A percentile compares a stretch with the other conserved stretches of the same genome.
Conservation (phyloP, 2,113 vertebrate genomes). For the Passerina amoena region DNA sequence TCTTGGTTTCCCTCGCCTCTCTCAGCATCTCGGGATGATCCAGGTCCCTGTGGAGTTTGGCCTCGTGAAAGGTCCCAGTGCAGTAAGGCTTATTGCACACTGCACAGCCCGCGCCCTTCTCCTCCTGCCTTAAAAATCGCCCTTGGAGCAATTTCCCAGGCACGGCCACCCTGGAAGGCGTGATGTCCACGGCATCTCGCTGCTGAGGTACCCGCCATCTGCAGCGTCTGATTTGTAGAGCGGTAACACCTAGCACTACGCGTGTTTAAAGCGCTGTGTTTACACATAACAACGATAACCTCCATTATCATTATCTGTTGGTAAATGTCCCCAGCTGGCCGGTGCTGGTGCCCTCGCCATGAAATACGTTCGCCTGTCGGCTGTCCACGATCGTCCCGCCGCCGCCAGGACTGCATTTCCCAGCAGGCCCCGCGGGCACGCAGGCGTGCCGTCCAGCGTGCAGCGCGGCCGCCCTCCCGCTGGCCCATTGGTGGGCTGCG, state of each 20-base stretch:
- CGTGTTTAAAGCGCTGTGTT: neutral
- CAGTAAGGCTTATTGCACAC: accelerated
- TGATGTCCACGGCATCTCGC: accelerated
- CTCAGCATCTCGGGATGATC: neutral
- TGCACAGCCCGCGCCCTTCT: accelerated
- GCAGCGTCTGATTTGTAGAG: neutral
- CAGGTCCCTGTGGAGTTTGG: neutral
- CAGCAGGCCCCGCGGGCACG: neutral
- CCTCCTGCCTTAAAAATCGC: accelerated
- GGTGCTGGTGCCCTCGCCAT: accelerated
- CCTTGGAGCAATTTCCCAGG: neutral
- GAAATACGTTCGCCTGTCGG: accelerated
- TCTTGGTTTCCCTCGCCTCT: neutral
- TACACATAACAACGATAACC: too few relatives aligned
- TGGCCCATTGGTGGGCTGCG: neutral
- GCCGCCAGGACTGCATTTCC: neutral
- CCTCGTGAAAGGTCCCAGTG: too few relatives aligned
- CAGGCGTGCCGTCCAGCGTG: neutral
- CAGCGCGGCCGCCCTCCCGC: neutral
- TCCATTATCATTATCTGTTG: accelerated
- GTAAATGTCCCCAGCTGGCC: neutral
- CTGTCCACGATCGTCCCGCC: accelerated
- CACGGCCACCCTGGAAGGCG: accelerated
- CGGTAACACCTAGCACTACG: accelerated
- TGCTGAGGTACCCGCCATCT: neutral